phyloP scores from a whole-genome alignment of 2,113 vertebrate genomes.

The Coreoperca whiteheadi region DNA sequence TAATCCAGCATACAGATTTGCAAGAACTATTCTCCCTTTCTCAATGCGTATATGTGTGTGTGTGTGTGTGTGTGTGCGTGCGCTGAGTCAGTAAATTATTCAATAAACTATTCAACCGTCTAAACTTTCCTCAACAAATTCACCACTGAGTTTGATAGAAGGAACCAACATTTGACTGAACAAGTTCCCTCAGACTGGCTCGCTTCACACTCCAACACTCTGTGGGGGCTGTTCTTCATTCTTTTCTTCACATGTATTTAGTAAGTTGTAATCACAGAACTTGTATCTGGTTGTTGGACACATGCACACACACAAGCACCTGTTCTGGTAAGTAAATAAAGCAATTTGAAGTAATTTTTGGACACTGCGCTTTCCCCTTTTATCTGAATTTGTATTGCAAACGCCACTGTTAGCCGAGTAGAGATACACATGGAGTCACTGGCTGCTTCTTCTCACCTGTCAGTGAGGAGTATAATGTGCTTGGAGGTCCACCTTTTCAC shows the following conservation, averaged over 20 bases:
- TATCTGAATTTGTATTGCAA: not conserved
- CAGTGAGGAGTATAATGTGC: conserved; percentile 14
- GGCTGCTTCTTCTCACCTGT: conserved; percentile 46
- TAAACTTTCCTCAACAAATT: conserved; percentile 55
- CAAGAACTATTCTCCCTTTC: not conserved
- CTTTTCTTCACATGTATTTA: not conserved
- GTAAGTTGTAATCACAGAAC: not conserved
- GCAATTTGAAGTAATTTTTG: not conserved
- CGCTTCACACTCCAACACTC: not conserved
- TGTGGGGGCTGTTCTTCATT: not conserved
- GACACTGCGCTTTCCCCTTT: not conserved
- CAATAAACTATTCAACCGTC: conserved; percentile 61
- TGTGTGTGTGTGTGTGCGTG: not conserved
- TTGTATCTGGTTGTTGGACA: not conserved
- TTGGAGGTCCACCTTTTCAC: conserved; percentile 13
- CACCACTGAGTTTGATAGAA: conserved; percentile 32
- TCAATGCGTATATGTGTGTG: conserved; percentile 16
- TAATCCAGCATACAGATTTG: conserved; percentile 35
- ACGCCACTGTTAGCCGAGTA: not conserved
- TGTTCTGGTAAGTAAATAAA: not conserved
- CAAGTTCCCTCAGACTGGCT: not conserved
- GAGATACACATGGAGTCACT: not conserved
- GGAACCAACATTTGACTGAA: conserved; percentile 30
- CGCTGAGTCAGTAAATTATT: conserved; percentile 47
- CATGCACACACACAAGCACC: not conserved